These are phyloP conservation scores for Myrmecobius fasciatus DNA, from an alignment of 2,113 vertebrate genomes.

Conservation along the genomic window DNA sequence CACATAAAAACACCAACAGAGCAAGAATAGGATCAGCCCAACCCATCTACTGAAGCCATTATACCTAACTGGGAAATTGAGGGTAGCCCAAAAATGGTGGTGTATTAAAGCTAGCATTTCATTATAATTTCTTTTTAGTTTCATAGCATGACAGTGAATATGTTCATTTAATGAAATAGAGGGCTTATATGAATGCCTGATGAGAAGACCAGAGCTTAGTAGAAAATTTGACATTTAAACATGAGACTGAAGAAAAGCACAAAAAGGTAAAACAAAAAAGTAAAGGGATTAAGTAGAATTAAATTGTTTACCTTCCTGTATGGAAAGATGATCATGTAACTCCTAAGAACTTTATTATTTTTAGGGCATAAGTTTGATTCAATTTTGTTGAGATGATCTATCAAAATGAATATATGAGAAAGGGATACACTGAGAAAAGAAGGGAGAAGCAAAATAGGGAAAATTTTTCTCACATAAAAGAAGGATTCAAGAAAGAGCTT, in stretches of 20 bases:
- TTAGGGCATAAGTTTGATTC: background rate
- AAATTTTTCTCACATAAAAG: background rate
- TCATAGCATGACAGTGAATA: background rate
- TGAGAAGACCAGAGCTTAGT: too few relatives aligned
- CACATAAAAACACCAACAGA: background rate
- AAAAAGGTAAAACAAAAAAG: too few relatives aligned
- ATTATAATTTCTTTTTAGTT: background rate
- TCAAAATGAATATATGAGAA: too few relatives aligned
- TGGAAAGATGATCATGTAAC: background rate
- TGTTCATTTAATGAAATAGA: background rate
- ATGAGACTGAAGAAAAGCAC: too few relatives aligned
- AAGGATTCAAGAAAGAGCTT: background rate
- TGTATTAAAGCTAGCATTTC: background rate
- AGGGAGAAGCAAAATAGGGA: background rate
- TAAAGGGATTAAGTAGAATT: too few relatives aligned
- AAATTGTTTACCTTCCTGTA: too few relatives aligned
- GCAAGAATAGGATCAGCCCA: background rate
- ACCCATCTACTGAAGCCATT: background rate
- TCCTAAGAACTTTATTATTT: background rate
- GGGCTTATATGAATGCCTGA: too few relatives aligned
- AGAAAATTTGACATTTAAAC: too few relatives aligned
- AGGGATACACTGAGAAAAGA: too few relatives aligned
- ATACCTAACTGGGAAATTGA: constrained; percentile 26
- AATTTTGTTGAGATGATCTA: background rate
- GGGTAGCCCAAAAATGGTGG: background rate